These are phyloP conservation scores for Agrilus biguttatus DNA, from an alignment of 2,888 invertebrate species.

Conservation along the genomic window DNA sequence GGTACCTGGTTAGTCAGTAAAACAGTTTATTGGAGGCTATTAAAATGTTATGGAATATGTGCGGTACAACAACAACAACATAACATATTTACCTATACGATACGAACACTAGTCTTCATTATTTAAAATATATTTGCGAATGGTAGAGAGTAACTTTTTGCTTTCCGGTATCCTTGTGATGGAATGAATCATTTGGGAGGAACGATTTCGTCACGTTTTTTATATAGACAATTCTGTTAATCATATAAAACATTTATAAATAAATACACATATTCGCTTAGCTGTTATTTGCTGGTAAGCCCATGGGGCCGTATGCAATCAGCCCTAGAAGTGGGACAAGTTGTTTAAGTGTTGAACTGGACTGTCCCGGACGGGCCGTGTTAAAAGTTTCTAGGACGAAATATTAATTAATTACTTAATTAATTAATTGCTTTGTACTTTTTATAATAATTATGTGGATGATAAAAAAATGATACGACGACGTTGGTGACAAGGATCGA, in stretches of 20 bases:
- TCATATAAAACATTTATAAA: slow-evolving; percentile 22
- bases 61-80: too few relatives aligned
- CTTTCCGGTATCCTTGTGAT: too few relatives aligned
- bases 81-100: too few relatives aligned
- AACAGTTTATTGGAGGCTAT: too few relatives aligned
- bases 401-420: too few relatives aligned
- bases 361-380: slow-evolving; percentile 7
- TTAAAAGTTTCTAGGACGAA: too few relatives aligned
- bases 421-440: slow-evolving; percentile 30
- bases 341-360: slow-evolving; percentile 6
- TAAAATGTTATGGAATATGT: too few relatives aligned
- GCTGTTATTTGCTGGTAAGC: slow-evolving; percentile 22
- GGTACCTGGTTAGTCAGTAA: too few relatives aligned
- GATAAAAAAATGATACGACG: slow-evolving; percentile 8
- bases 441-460: slow-evolving; percentile 26
- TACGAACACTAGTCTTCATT: too few relatives aligned
- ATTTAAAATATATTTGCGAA: too few relatives aligned
- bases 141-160: too few relatives aligned
- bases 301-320: slow-evolving; percentile 11
- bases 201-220: slow-evolving; percentile 11
- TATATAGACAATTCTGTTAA: slow-evolving; percentile 22
- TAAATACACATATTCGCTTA: slow-evolving; percentile 23
- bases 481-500: slow-evolving; percentile 8
- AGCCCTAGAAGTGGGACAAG: slow-evolving; percentile 8
- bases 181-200: too few relatives aligned